Percentiles rank a stretch among this genome's conserved stretches.
phyloP scores from a whole-genome alignment of 2,797 vertebrate species.

The Hafferia zeledoni region DNA sequence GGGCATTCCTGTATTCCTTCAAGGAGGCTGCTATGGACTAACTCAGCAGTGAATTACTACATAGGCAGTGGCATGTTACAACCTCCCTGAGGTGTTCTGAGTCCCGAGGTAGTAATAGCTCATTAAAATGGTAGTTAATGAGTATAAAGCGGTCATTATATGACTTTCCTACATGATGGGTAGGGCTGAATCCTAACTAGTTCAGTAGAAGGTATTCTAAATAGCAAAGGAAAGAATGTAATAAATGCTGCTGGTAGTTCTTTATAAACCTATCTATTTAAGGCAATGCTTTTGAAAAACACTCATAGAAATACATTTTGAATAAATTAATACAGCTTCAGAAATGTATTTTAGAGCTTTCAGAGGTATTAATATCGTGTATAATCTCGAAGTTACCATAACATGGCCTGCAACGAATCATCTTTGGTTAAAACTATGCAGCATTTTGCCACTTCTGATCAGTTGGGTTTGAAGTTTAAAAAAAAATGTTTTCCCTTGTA shows the following conservation, averaged over 20 bases:
- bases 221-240: neutral
- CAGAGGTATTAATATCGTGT: neutral
- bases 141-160: conserved; percentile 64
- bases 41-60: conserved; percentile 66
- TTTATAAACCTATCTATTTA: conserved; percentile 4
- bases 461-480: neutral
- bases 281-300: neutral
- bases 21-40: conserved; percentile 64
- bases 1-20: conserved; percentile 57
- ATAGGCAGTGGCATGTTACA: conserved; percentile 72
- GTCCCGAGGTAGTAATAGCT: conserved; percentile 70
- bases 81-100: conserved; percentile 66
- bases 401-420: neutral
- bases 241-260: neutral
- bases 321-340: neutral
- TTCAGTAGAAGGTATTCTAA: conserved; percentile 32
- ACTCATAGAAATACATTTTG: neutral
- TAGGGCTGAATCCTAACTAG: conserved; percentile 53
- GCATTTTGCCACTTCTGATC: neutral
- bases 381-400: neutral
- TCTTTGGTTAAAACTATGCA: neutral
- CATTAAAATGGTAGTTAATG: conserved; percentile 72
- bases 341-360: neutral
- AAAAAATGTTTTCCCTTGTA: neutral
- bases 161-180: neutral